Conservation (phyloP, 2,113 vertebrate genomes). For the Mesocricetus auratus region DNA sequence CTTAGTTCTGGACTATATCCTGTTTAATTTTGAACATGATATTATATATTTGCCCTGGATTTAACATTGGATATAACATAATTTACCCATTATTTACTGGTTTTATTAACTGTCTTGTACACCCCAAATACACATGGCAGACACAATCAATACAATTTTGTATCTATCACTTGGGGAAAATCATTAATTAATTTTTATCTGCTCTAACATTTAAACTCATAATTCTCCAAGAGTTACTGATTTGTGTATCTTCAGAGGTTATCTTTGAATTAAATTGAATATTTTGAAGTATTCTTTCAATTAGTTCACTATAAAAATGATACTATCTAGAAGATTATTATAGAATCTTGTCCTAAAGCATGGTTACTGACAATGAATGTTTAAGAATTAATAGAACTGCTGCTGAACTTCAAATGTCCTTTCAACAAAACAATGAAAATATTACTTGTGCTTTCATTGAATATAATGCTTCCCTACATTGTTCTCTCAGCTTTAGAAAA, state of each 20-base stretch:
- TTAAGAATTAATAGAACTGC: background rate
- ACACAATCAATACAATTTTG: background rate
- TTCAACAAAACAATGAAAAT: background rate
- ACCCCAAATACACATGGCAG: background rate
- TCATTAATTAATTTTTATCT: constrained; percentile 34
- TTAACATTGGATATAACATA: background rate
- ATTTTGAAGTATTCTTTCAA: constrained; percentile 37
- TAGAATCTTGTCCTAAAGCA: background rate
- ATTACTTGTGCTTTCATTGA: background rate
- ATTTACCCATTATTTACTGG: background rate
- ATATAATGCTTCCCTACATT: background rate
- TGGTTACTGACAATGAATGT: constrained; percentile 8
- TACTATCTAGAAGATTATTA: constrained; percentile 36
- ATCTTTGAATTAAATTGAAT: background rate
- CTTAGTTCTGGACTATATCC: background rate
- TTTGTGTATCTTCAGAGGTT: constrained; percentile 13
- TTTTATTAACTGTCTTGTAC: background rate
- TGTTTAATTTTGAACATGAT: background rate
- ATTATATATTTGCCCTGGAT: background rate
- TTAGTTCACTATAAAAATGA: constrained; percentile 46
- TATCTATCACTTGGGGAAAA: background rate
- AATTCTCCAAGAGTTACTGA: background rate
- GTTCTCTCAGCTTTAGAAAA: background rate
- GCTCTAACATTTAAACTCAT: background rate
- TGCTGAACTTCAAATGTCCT: background rate